Evolutionary conservation across 2,888 invertebrate genomes (phyloP), one percentile per base, ranked within the genome.

Genomic region (Globia sparganii): DNA sequence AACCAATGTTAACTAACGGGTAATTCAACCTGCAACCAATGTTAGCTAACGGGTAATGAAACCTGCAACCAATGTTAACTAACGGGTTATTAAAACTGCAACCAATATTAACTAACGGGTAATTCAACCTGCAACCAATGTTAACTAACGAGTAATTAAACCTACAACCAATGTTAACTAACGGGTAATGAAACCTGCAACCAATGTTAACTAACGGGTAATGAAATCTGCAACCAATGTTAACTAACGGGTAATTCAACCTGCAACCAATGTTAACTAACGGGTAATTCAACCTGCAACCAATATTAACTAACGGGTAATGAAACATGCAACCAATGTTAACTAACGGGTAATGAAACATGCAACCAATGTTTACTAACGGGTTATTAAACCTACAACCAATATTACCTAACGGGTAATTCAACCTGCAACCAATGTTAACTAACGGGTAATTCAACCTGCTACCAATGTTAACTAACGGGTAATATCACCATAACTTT

Each of bases 401-500:
- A 56, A 62, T 40, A 9, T 6, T 46, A 75, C 61, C n/a, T 46
- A 56, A 34, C 25, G 40, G 68, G 13, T 25, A 56, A 61, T 58
- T n/a, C n/a, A n/a, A n/a, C 53, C 28, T 43, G 53, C n/a, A 62
- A 31, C 18, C n/a, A 56, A 62, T 40, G 13, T 6, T 46, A 75
- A 66, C n/a, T 46, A 56, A 34, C 25, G 40, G 68, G 13, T 25
- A 56, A 61, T 58, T n/a, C n/a, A n/a, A n/a, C 53, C 28, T 43
- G 53, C n/a, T 56, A 31, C 18, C n/a, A 56, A 62, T 40, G 13
- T 6, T 46, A 75, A 66, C n/a, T 46, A 56, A 34, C 25, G 40
- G 68, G 13, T 25, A 56, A 61, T 58, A 46, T 61, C 28, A 65
- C 67, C 40, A 58, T 34, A 53, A 28, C 62, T 62, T 62, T 72